Percentiles rank a stretch among this genome's conserved stretches.
These are phyloP conservation scores for Acronicta leporina DNA, from an alignment of 2,888 invertebrate genomes.

Conservation along the genomic window DNA sequence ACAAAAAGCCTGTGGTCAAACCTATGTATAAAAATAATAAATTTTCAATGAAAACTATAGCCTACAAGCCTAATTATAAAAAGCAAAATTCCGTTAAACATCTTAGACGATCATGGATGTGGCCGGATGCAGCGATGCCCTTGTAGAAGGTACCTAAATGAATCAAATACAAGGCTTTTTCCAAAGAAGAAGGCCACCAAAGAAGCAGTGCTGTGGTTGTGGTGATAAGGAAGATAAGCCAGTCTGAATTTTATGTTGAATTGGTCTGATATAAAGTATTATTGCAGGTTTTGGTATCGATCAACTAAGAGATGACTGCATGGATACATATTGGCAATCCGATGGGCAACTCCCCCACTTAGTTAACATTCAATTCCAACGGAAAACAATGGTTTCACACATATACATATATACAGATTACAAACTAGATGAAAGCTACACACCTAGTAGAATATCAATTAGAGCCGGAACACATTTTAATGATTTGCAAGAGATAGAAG, in stretches of 20 bases:
- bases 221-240: not conserved
- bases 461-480: constrained; percentile 98
- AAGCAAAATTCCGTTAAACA: too few relatives aligned
- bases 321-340: constrained; percentile 99
- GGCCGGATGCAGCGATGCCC: too few relatives aligned
- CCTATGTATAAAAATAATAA: too few relatives aligned
- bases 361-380: constrained; percentile 98
- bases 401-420: constrained; percentile 99
- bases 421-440: constrained; percentile 99
- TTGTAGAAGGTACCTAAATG: too few relatives aligned
- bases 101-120: too few relatives aligned
- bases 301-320: constrained; percentile 97
- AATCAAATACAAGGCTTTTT: too few relatives aligned
- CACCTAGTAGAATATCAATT: constrained; percentile 97
- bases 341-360: constrained; percentile 99
- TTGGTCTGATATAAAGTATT: constrained; percentile 2
- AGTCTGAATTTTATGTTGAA: not conserved
- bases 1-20: not conserved
- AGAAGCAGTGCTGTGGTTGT: not conserved
- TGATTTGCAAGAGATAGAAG: constrained; percentile 98
- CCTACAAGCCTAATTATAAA: too few relatives aligned
- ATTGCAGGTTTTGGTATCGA: constrained; percentile 98
- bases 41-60: too few relatives aligned
- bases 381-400: constrained; percentile 98
- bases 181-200: too few relatives aligned